A percentile compares a stretch with the other conserved stretches of the same genome.
phyloP scores from a whole-genome alignment of 1,140 invertebrate species.

The Papilio helenus region DNA sequence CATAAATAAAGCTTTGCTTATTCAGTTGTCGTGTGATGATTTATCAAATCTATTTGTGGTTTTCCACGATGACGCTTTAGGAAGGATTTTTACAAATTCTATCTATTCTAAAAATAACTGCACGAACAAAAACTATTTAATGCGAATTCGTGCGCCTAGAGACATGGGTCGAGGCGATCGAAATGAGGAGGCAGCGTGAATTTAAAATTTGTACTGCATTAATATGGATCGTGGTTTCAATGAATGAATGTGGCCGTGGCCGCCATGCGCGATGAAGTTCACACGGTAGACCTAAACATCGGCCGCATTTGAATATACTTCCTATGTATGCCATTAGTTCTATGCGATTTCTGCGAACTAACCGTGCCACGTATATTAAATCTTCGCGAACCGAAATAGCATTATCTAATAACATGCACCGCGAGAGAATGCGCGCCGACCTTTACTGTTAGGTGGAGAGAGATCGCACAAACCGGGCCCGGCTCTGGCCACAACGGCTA shows the following conservation, averaged over 20 bases:
- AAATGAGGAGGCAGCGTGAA: constrained; percentile 78
- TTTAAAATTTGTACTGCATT: constrained; percentile 82
- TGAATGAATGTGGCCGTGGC: constrained; percentile 79
- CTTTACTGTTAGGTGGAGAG: constrained; percentile 55
- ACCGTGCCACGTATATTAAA: constrained; percentile 75
- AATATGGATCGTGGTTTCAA: constrained; percentile 82
- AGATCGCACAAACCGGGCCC: not conserved
- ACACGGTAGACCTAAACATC: constrained; percentile 79
- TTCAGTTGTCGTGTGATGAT: not conserved
- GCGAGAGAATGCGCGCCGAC: constrained; percentile 47
- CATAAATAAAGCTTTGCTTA: not conserved
- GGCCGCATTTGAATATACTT: constrained; percentile 81
- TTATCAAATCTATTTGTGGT: not conserved
- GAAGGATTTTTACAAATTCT: not conserved
- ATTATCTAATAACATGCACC: constrained; percentile 69
- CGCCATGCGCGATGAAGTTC: constrained; percentile 80
- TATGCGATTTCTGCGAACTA: constrained; percentile 76
- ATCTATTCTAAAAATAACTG: constrained; percentile 64
- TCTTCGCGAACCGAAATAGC: constrained; percentile 70
- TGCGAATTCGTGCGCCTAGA: constrained; percentile 79
- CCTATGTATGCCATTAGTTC: constrained; percentile 81
- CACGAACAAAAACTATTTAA: constrained; percentile 75
- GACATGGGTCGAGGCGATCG: constrained; percentile 73
- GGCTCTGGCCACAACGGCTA: not conserved
- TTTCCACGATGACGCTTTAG: not conserved